Base-by-base conservation (phyloP, 1,140 invertebrate species). In the Heliconius eleuchia region DNA sequence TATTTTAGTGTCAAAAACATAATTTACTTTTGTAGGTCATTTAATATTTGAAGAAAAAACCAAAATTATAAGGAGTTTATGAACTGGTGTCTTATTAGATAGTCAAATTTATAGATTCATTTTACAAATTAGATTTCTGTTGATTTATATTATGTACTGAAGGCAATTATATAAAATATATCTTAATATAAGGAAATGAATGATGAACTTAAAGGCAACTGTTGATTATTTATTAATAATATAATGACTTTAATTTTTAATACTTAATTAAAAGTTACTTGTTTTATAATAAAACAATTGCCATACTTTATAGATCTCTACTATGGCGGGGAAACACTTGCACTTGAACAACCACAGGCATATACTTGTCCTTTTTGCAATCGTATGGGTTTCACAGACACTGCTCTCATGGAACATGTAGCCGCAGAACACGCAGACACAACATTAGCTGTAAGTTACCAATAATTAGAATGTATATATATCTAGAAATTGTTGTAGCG, bases 331-430 rank as follows among this genome's bases (percentile, higher is more conserved):
- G 98, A 99, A 95, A 96, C 97, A 87, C 95, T 98, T 86, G 96
- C 96, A 77, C 95, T 98, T 80, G 98, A 99, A 89, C 97, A 99
- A 91, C 98, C 98, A 80, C 98, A 99, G 94, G 97, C 98, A 74
- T 98, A 98, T 93, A 99, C 98, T 84, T 99, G 99, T 95, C 99
- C 99, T 57, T 99, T 98, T 94, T 99, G 99, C 95, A 98, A 98
- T 84, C 97, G 97, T 90, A 98, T 99, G 97, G 99, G 99, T 50
- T 98, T 98, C 90, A 99, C 98, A 83, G 98, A 99, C 95, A 96
- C 96, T 71, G 97, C 97, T 19, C 95, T 99, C 72, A 97, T 98
- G 94, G 98, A 99, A 92, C 99, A 99, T 95, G 98, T 99, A 70
- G 97, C 97, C 75, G 95, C 97, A 75, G 98, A 99, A 87, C 98